A percentile compares a stretch with the other conserved stretches of the same genome.
phyloP scores from a whole-genome alignment of 2,113 vertebrate species.

The Regulus satrapa region DNA sequence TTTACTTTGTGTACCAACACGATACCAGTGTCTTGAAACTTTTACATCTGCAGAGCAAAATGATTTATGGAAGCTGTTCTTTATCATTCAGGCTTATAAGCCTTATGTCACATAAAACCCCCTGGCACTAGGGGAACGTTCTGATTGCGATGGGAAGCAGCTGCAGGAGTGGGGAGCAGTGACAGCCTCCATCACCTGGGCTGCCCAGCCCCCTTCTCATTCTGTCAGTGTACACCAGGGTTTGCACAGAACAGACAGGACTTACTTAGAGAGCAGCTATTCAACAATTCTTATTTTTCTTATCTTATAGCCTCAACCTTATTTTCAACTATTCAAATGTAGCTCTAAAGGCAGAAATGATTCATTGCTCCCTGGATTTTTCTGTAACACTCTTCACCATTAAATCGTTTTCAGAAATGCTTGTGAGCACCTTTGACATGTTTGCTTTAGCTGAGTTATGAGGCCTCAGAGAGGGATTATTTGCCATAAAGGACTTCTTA shows the following conservation, averaged over 20 bases:
- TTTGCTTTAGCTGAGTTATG: neutral
- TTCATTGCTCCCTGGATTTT: neutral
- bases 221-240: fast-evolving
- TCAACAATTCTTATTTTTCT: neutral
- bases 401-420: neutral
- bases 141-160: neutral
- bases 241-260: neutral
- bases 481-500: neutral
- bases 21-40: neutral
- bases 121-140: neutral
- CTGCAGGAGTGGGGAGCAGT: neutral
- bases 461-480: neutral
- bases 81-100: constrained; percentile 4
- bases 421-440: neutral
- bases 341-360: constrained; percentile 1
- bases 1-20: neutral
- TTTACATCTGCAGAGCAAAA: neutral
- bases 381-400: neutral
- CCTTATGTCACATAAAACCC: neutral
- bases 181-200: neutral
- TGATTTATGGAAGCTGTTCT: constrained; percentile 36
- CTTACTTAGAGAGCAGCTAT: neutral
- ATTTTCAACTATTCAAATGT: neutral
- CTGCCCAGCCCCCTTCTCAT: neutral
- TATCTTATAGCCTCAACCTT: neutral